These are phyloP conservation scores for Enteromius paludinosus DNA, from an alignment of 2,797 vertebrate genomes.

Conservation along the genomic window DNA sequence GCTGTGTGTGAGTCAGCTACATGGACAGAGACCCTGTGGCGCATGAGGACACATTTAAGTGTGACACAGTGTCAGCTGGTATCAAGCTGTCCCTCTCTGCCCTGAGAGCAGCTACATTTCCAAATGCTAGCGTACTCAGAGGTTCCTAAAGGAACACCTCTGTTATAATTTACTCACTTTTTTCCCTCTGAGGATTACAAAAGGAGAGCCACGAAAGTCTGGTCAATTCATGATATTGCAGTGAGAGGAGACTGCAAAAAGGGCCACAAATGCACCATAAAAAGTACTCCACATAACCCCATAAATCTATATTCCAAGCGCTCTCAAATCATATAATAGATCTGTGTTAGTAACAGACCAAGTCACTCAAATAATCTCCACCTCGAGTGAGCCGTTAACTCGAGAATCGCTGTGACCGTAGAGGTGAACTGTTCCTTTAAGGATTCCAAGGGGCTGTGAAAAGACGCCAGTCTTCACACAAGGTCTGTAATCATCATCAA, in stretches of 20 bases:
- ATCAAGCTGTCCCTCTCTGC: slow-evolving; percentile 24
- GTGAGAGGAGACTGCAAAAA: neutral
- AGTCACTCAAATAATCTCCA: neutral
- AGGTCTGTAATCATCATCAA: neutral
- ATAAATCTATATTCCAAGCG: neutral
- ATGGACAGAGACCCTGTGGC: slow-evolving; percentile 12
- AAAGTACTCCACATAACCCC: neutral
- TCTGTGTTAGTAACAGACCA: neutral
- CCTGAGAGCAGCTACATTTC: neutral
- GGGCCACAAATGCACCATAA: neutral
- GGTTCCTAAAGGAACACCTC: neutral
- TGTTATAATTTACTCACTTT: neutral
- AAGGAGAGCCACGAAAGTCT: neutral
- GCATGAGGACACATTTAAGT: slow-evolving; percentile 42
- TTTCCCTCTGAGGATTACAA: neutral
- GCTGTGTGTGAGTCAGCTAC: slow-evolving; percentile 17
- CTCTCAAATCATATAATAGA: neutral
- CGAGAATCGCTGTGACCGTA: neutral
- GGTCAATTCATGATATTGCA: neutral
- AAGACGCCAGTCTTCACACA: neutral
- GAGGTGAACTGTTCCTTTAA: neutral
- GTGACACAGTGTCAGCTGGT: slow-evolving; percentile 36
- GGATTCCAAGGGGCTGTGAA: neutral
- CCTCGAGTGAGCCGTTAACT: neutral
- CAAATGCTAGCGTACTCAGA: neutral